Evolutionary conservation across 2,797 vertebrate species (phyloP).

Genomic region (Dendrocincla fuliginosa): DNA sequence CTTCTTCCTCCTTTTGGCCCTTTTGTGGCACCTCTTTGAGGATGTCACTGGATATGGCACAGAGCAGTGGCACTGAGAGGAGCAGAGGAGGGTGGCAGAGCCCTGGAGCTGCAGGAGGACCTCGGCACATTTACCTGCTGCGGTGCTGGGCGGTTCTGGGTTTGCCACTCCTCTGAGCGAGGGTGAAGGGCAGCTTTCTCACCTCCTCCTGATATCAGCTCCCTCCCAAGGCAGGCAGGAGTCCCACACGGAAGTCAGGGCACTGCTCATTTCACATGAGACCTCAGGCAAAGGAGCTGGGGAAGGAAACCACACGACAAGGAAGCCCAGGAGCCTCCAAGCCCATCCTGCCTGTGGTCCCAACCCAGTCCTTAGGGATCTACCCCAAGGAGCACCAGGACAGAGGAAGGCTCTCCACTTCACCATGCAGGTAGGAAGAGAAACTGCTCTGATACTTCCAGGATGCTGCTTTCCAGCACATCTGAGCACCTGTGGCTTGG

Average conservation of each 20-base stretch:
- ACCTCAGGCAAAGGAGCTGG: background rate
- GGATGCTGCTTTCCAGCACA: background rate
- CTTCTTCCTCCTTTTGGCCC: background rate
- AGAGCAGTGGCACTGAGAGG: accelerated
- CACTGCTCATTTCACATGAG: background rate
- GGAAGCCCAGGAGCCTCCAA: background rate
- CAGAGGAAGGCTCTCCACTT: background rate
- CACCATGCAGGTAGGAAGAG: slow-evolving; percentile 65
- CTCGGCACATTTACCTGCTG: background rate
- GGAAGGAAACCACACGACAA: background rate
- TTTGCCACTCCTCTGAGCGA: slow-evolving; percentile 12
- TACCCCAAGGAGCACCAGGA: background rate
- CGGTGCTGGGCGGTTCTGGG: background rate
- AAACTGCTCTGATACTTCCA: accelerated
- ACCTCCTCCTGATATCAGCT: background rate
- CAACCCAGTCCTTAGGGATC: accelerated
- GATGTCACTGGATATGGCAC: background rate
- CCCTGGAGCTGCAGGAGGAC: background rate
- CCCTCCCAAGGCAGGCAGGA: background rate
- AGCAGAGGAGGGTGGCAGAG: background rate
- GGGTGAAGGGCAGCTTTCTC: background rate
- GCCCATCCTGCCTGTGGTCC: accelerated
- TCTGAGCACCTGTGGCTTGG: background rate
- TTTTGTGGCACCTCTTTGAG: background rate
- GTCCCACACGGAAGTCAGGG: slow-evolving; percentile 31